Base-by-base conservation (phyloP, 2,113 vertebrate species). In the Rhadina sibilatrix region DNA sequence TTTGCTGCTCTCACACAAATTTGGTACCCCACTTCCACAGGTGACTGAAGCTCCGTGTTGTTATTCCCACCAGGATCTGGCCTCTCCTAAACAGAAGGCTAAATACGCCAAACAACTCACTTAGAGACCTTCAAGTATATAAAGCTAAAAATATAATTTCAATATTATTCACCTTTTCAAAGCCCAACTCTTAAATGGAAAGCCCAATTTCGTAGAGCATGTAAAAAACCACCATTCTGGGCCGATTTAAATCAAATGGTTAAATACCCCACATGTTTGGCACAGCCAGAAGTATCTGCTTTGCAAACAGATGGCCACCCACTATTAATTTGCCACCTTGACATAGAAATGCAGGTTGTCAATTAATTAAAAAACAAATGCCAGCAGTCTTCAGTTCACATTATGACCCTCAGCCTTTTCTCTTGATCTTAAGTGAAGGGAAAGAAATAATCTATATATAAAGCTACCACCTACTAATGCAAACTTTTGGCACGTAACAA, bases 311-410 rank as follows among this genome's bases (percentile, higher is more conserved):
- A 76, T 74, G 33, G 85, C 90, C 85, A 83, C 71, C 88, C 88
- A 77, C 92, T 93, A 91, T 91, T 96, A 74, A 96, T 95, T 77
- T 97, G 75, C 75, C 88, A 92, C 97, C 88, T 86, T 92, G 86
- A 95, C 66, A 83, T 28, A 87, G 81, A 94, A 95, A 95, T 24
- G 38, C 70, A 92, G 81, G 90, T 77, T 93, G 83, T 74, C 93
- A 93, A 75, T 93, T 97, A 90, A 96, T 96, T 94, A 93, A 92
- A 88, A 92, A 47, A 14, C 72, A 83, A 83, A 76, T 16, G 53
- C 57, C 64, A 31, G 88, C 57, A 37, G 65, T 92, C 71, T 77
- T 72, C 86, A 81, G 90, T 21, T 80, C 81, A 52, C 84, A 85
- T 49, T 30, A 20, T 22, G 75, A 94, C 78, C 75, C 15, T 44